Base-by-base conservation (phyloP, 2,797 vertebrate species). In the Sebastes minor region DNA sequence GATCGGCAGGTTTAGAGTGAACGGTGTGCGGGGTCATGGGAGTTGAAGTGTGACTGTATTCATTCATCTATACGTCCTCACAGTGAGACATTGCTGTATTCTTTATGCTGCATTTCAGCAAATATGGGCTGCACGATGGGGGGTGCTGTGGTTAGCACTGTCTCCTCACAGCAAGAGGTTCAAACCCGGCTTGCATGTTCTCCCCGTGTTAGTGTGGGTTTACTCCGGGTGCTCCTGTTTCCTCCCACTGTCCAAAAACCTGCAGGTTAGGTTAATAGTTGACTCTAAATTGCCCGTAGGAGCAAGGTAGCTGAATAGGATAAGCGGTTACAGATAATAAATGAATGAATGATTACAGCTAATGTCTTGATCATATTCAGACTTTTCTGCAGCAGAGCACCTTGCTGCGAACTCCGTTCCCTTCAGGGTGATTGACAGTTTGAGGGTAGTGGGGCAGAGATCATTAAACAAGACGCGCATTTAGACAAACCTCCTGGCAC, bases 381-480 rank as follows among this genome's bases (percentile, higher is more conserved):
- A n/a, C 3, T 59, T 62, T 6, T 28, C 56, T 28, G 33, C 65
- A 35, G 38, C 56, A 11, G 13, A 32, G 8, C 52, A 49, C 3
- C n/a, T 66, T 61, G 22, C 49, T 20, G 30, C 30, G 64, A 38
- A 35, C 32, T 55, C 18, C 7, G 59, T 28, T 30, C 14, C 68
- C 32, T n/a, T 62, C 27, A 20, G 65, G 4, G 3, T 90, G 92
- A 92, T 53, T 92, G 93, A 92, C 93, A 91, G 92, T 86, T 93
- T 89, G 86, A 89, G 94, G 90, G 73, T 75, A 94, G 84, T 93
- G 85, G 91, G 88, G 30, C 91, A 91, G 74, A 86, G 91, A 89
- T 89, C 84, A 74, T 86, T 84, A 86, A 84, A 76, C 68, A 18
- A 78, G 71, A 78, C 78, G 14, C 78, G 14, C 69, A 80, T 78